Evolutionary conservation across 2,113 vertebrate genomes (phyloP), one percentile per base, ranked within the genome.

Genomic region (Petrocephalus zakoni): DNA sequence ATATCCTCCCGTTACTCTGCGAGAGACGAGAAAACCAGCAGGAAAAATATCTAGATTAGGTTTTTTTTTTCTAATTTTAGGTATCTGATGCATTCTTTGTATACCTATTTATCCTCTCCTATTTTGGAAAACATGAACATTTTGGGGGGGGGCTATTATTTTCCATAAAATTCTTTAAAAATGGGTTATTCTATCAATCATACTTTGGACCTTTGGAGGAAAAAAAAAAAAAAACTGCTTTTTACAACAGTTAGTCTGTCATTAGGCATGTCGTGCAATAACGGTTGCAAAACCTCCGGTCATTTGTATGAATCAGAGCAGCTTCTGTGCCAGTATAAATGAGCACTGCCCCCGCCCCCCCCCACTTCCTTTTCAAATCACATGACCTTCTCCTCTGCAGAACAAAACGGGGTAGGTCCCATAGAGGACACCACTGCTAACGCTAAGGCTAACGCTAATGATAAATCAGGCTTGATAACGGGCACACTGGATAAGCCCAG

Each of bases 211-310:
- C 92, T 92, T 91, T 11, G 61, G 61, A 25, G 10, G 93, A 88
- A 88, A 81, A 90, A 88, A 90, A 72, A 86, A 52, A 87, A 87
- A 90, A 89, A 87, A 94, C 94, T 91, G 94, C 91, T 91, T 93
- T 89, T 64, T 90, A 91, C 94, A 93, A 93, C 95, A 95, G 93
- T 93, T 85, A 94, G 94, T 95, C 93, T 95, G 93, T 96, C 93
- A 95, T 93, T 93, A 95, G 94, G 93, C 92, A 95, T 94, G 94
- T 93, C 91, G 92, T 92, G 92, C 94, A 95, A 96, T 96, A 96
- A 96, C 92, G 95, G 95, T 91, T 93, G 92, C 93, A 89, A 94
- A 95, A 95, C 95, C 94, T 96, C 95, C 93, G 91, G 91, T 92
- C 89, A 83, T 87, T 90, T 91, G 91, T 88, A 93, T 96, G 94